A percentile compares a stretch with the other conserved stretches of the same genome.
Evolutionary conservation across 2,888 invertebrate species (phyloP).

Genomic region (Athetis lepigone): DNA sequence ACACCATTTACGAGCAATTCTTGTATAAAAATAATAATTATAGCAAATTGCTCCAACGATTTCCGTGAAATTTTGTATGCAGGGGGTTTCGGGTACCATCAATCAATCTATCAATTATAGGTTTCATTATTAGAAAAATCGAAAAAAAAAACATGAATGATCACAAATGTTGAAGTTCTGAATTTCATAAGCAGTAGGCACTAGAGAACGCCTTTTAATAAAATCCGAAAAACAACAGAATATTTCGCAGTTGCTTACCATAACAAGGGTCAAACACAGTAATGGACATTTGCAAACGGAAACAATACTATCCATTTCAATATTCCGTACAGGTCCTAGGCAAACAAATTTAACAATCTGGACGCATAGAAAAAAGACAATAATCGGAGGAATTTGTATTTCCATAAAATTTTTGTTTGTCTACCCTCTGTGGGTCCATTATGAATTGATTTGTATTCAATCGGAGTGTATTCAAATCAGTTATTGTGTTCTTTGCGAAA

Average conservation of each 20-base stretch:
- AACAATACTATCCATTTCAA: slow-evolving; percentile 30
- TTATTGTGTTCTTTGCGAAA: slow-evolving; percentile 81
- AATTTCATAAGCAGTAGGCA: too few relatives aligned
- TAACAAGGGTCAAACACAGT: slow-evolving; percentile 1
- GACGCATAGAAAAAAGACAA: slow-evolving; percentile 65
- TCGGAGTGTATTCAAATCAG: slow-evolving; percentile 82
- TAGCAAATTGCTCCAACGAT: too few relatives aligned
- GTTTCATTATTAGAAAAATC: too few relatives aligned
- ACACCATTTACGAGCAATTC: too few relatives aligned
- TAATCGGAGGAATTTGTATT: slow-evolving; percentile 71
- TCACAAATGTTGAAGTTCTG: too few relatives aligned
- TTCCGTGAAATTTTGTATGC: too few relatives aligned
- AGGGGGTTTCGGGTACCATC: too few relatives aligned
- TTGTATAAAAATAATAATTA: too few relatives aligned
- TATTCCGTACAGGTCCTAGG: slow-evolving; percentile 52
- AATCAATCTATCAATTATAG: too few relatives aligned
- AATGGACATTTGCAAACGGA: slow-evolving; percentile 28
- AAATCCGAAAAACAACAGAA: neutral
- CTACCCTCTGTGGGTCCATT: slow-evolving; percentile 70
- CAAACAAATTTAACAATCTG: slow-evolving; percentile 55
- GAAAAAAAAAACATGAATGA: too few relatives aligned
- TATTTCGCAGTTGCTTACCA: neutral
- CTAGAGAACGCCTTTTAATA: too few relatives aligned
- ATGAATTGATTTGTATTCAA: slow-evolving; percentile 84
- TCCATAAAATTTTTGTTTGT: slow-evolving; percentile 73